These are phyloP conservation scores for Pteropus rufus DNA, from an alignment of 2,797 vertebrate species.

Conservation along the genomic window DNA sequence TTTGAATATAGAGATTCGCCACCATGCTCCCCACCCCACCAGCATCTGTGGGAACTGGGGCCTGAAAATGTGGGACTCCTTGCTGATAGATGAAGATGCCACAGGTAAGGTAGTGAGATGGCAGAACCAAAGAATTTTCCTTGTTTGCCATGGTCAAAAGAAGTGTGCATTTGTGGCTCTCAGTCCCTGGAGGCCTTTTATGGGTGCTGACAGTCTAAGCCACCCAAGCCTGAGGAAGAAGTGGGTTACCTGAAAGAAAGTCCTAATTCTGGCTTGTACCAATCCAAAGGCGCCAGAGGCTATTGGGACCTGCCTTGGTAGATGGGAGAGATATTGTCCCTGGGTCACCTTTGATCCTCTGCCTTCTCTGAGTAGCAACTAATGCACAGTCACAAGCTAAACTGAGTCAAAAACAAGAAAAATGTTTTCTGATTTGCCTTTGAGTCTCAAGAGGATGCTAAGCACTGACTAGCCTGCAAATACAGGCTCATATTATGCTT, in stretches of 20 bases:
- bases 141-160: not conserved
- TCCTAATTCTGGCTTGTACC: not conserved
- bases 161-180: not conserved
- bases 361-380: slow-evolving; percentile 10
- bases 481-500: not conserved
- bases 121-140: not conserved
- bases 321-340: not conserved
- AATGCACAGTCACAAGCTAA: slow-evolving; percentile 25
- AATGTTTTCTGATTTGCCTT: slow-evolving; percentile 34
- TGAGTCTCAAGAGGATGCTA: slow-evolving; percentile 24
- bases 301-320: not conserved
- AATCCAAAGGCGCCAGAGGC: not conserved
- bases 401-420: slow-evolving; percentile 7
- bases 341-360: slow-evolving; percentile 13
- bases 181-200: not conserved
- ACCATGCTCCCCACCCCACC: too few relatives aligned
- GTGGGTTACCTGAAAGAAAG: not conserved
- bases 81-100: not conserved
- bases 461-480: not conserved
- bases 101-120: not conserved
- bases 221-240: not conserved
- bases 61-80: not conserved
- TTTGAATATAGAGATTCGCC: not conserved
- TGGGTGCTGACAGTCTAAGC: not conserved
- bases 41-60: not conserved